phyloP scores from a whole-genome alignment of 2,888 invertebrate genomes.

The Ommatoiulus sabulosus region DNA sequence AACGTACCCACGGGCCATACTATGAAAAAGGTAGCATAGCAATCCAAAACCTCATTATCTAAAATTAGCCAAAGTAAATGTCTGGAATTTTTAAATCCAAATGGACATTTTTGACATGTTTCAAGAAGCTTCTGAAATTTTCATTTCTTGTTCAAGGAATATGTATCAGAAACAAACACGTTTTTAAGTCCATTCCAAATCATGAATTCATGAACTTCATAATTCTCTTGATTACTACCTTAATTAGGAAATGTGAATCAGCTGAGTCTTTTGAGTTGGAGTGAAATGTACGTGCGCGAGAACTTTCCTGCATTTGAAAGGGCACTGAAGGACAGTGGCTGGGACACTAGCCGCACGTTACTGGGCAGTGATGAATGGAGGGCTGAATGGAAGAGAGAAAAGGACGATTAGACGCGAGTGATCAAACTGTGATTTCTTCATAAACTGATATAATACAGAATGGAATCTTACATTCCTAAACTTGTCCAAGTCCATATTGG shows the following conservation, averaged over 20 bases:
- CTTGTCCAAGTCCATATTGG: not conserved
- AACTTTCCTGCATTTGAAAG: not conserved
- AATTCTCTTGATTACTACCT: no score
- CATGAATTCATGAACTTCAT: no score
- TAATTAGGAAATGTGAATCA: not conserved
- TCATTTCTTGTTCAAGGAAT: no score
- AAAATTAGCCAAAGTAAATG: no score
- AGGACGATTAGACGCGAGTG: not conserved
- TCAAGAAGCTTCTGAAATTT: no score
- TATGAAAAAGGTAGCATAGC: not conserved
- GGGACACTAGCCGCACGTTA: not conserved
- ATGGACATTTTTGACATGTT: no score
- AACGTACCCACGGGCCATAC: no score
- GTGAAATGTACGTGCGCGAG: not conserved
- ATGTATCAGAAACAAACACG: no score
- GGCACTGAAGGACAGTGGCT: not conserved
- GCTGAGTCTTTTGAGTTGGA: not conserved
- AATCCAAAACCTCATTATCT: not conserved
- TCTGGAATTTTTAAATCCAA: no score
- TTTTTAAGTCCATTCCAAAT: no score
- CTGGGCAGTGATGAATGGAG: slow-evolving; percentile 50
- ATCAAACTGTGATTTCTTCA: not conserved
- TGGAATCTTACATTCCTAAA: not conserved
- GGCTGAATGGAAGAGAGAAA: not conserved
- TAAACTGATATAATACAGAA: not conserved